phyloP scores from a whole-genome alignment of 2,113 vertebrate species.

The Canis aureus region DNA sequence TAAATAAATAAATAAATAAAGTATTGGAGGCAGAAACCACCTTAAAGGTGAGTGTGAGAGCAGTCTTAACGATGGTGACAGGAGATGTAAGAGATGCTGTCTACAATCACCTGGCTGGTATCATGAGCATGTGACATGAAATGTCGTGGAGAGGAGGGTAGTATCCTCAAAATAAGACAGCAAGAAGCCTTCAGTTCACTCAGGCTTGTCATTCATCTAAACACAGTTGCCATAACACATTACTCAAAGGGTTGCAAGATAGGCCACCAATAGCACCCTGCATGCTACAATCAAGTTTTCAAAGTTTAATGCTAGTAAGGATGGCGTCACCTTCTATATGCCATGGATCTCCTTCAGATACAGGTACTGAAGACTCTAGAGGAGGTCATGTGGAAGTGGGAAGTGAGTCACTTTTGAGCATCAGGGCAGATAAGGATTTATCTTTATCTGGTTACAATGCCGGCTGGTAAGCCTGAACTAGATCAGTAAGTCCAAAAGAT shows the following conservation, averaged over 20 bases:
- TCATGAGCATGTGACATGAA: not conserved
- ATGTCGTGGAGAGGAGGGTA: not conserved
- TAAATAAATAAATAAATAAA: too few species aligned
- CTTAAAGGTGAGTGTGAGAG: not conserved
- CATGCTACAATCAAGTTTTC: not conserved
- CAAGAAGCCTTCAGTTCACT: not conserved
- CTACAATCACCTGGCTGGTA: too few species aligned
- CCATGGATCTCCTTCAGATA: rapidly evolving
- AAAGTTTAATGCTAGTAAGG: rapidly evolving
- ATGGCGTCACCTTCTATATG: not conserved
- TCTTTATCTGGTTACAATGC: not conserved
- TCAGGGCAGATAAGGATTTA: not conserved
- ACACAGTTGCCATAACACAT: not conserved
- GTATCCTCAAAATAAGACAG: not conserved
- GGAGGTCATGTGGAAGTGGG: not conserved
- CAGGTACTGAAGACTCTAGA: not conserved
- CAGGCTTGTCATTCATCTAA: not conserved
- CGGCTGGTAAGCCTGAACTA: not conserved
- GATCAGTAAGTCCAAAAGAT: not conserved
- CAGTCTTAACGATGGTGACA: not conserved
- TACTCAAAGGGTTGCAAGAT: not conserved
- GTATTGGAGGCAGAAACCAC: not conserved
- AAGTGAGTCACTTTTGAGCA: not conserved
- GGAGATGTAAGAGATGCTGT: rapidly evolving
- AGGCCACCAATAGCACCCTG: rapidly evolving